A percentile compares a stretch with the other conserved stretches of the same genome.
These are phyloP conservation scores for Hirtodrosophila alboralis DNA, from an alignment of 2,888 invertebrate genomes.

Conservation along the genomic window DNA sequence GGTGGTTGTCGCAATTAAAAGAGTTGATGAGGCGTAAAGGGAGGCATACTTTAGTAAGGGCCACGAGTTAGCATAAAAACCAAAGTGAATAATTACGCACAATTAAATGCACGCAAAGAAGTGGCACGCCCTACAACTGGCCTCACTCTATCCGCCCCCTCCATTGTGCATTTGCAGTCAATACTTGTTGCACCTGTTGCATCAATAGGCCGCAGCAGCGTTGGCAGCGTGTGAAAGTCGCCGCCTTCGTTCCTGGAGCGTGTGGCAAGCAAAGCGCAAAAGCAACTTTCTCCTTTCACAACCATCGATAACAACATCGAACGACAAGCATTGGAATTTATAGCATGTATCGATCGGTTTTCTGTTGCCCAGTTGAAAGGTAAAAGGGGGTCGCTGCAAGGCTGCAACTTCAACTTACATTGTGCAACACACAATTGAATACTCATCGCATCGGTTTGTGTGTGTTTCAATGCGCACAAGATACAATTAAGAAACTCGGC, in stretches of 20 bases:
- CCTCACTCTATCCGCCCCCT: not conserved
- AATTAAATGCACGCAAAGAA: constrained; percentile 69
- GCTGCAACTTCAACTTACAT: constrained; percentile 24
- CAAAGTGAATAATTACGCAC: constrained; percentile 75
- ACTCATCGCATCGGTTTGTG: constrained; percentile 1
- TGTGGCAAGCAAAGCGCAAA: constrained; percentile 12
- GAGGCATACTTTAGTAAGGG: too few relatives aligned
- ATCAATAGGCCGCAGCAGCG: constrained; percentile 14
- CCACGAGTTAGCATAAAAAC: constrained; percentile 40
- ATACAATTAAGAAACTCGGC: too few relatives aligned
- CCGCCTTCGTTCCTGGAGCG: constrained; percentile 45
- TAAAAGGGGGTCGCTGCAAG: constrained; percentile 32
- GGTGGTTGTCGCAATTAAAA: constrained; percentile 54
- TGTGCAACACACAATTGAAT: not conserved
- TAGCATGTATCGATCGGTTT: constrained; percentile 38
- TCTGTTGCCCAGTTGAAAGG: constrained; percentile 40
- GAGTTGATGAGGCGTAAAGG: constrained; percentile 26
- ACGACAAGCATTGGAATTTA: constrained; percentile 43
- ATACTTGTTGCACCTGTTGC: constrained; percentile 45
- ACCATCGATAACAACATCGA: constrained; percentile 20
- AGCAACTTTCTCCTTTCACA: constrained; percentile 67
- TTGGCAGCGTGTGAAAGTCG: constrained; percentile 52
- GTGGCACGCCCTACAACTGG: constrained; percentile 34
- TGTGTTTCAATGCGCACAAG: not conserved
- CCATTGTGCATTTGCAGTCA: constrained; percentile 14